Evolutionary conservation across 2,888 invertebrate genomes (phyloP).

Genomic region (Emesis furor): DNA sequence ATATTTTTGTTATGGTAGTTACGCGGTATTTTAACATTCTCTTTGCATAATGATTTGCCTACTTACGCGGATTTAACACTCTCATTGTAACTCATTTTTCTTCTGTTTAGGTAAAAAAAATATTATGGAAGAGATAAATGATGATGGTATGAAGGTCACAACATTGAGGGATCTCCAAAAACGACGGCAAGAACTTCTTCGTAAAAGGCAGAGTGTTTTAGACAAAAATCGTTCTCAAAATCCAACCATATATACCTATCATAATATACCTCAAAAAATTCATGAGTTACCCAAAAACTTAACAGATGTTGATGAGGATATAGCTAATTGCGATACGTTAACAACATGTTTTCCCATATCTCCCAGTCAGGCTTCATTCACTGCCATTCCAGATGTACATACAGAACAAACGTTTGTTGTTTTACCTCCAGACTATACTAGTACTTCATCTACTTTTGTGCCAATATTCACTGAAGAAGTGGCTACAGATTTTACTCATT

Average conservation of each 20-base stretch:
- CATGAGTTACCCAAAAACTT: conserved; percentile 8
- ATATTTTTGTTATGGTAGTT: conserved; percentile 22
- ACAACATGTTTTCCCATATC: conserved; percentile 22
- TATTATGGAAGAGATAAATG: conserved; percentile 18
- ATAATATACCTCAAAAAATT: conserved; percentile 21
- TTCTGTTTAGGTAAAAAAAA: conserved; percentile 22
- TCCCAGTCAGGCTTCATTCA: conserved; percentile 20
- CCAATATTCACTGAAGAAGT: conserved; percentile 25
- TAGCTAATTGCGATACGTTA: conserved; percentile 20
- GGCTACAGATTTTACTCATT: conserved; percentile 21
- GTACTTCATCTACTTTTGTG: conserved; percentile 22
- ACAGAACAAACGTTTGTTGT: conserved; percentile 22
- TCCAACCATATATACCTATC: conserved; percentile 20
- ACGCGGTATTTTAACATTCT: conserved; percentile 9
- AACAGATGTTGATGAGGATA: conserved; percentile 20
- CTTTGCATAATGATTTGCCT: conserved; percentile 1
- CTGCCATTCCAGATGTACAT: conserved; percentile 22
- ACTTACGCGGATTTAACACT: conserved; percentile 17
- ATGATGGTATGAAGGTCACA: conserved; percentile 18
- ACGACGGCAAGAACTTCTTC: conserved; percentile 20
- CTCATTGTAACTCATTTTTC: conserved; percentile 22
- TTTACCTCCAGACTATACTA: conserved; percentile 22
- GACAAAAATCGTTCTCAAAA: conserved; percentile 22
- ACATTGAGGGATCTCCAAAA: conserved; percentile 18
- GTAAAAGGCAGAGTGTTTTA: conserved; percentile 22